Evolutionary conservation across 2,888 invertebrate genomes (phyloP).

Genomic region (Drosophila anomelani): DNA sequence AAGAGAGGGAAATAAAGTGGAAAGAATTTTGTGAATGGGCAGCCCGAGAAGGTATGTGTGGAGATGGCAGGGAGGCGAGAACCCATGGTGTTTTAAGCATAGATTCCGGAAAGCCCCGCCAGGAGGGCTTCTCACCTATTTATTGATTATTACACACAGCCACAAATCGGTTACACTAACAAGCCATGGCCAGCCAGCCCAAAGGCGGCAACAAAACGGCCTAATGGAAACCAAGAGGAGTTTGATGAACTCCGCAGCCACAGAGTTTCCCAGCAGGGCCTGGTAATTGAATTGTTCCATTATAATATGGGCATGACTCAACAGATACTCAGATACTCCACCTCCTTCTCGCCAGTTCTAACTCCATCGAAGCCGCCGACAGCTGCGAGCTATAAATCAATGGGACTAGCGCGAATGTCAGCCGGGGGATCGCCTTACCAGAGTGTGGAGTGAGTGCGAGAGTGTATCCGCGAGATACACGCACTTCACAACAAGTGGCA

Average conservation of each 20-base stretch:
- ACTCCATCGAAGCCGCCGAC: constrained; percentile 34
- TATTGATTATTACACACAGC: constrained; percentile 52
- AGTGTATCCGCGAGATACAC: constrained; percentile 38
- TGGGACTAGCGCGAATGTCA: constrained; percentile 47
- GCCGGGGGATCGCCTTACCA: constrained; percentile 29
- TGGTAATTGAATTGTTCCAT: constrained; percentile 77
- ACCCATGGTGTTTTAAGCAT: constrained; percentile 39
- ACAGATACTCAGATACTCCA: constrained; percentile 57
- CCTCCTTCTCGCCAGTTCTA: constrained; percentile 32
- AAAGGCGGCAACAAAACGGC: constrained; percentile 32
- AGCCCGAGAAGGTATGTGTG: background rate
- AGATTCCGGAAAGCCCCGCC: constrained; percentile 35
- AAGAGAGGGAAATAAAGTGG: constrained; percentile 38
- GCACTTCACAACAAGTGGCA: constrained; percentile 70
- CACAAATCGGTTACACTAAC: constrained; percentile 70
- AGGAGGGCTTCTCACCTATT: constrained; percentile 56
- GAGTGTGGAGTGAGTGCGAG: constrained; percentile 7
- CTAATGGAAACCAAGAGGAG: constrained; percentile 48
- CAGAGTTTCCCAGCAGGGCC: constrained; percentile 58
- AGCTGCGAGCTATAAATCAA: constrained; percentile 66
- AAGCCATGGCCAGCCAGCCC: constrained; percentile 55
- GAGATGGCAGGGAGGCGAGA: background rate
- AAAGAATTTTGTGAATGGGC: constrained; percentile 55
- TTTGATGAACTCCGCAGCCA: constrained; percentile 71
- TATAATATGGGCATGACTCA: constrained; percentile 67